These are phyloP conservation scores for Cryptophagus acutangulus DNA, from an alignment of 2,888 invertebrate genomes.

Conservation along the genomic window DNA sequence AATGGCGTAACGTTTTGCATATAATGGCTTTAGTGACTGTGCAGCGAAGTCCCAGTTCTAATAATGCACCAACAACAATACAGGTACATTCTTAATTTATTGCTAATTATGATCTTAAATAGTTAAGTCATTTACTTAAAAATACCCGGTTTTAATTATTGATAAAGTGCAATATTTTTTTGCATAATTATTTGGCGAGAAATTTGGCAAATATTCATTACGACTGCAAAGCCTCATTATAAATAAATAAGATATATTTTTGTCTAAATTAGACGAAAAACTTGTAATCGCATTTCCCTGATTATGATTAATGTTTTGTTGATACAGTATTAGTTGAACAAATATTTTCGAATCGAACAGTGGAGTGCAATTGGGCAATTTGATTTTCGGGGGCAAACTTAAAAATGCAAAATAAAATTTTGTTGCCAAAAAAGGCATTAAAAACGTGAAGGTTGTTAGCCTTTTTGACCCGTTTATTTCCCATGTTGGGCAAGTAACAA, in stretches of 20 bases:
- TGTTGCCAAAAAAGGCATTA: slow-evolving; percentile 16
- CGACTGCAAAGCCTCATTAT: no score
- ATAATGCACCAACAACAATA: slow-evolving; percentile 54
- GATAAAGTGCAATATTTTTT: neutral
- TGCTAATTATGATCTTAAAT: neutral
- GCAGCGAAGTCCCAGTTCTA: slow-evolving; percentile 66
- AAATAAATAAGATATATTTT: neutral
- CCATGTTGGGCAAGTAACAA: slow-evolving; percentile 27
- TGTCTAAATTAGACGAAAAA: no score
- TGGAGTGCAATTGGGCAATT: no score
- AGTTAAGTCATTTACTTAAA: neutral
- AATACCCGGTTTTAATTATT: neutral
- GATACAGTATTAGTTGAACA: no score
- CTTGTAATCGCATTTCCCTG: no score
- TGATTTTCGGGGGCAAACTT: no score
- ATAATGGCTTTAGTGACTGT: slow-evolving; percentile 69
- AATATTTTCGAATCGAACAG: no score
- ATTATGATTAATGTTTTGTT: no score
- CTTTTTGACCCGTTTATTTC: slow-evolving; percentile 23
- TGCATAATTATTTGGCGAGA: no score
- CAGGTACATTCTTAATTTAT: slow-evolving; percentile 1
- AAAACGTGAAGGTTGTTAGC: slow-evolving; percentile 21
- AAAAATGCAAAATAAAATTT: no score
- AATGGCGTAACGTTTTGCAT: neutral
- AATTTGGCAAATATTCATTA: no score